These are phyloP conservation scores for Arctia plantaginis DNA, from an alignment of 2,888 invertebrate genomes.

Conservation along the genomic window DNA sequence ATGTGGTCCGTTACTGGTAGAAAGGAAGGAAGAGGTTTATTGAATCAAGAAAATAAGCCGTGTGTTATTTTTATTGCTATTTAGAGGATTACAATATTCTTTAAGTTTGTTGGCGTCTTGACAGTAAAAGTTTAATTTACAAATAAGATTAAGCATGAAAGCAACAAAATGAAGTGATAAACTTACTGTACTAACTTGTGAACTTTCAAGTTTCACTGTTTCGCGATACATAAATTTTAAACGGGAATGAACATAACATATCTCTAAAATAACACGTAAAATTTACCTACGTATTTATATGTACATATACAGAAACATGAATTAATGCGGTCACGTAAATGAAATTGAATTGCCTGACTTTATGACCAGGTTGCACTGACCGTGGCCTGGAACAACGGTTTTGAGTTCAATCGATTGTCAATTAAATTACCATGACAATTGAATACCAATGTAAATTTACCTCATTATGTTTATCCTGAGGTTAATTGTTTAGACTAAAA, in stretches of 20 bases:
- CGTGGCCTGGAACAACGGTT: background rate
- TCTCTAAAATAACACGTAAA: background rate
- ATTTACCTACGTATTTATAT: no score
- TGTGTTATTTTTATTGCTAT: background rate
- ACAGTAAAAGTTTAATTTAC: background rate
- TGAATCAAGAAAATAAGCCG: background rate
- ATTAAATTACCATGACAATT: background rate
- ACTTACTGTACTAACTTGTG: background rate
- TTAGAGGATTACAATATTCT: background rate
- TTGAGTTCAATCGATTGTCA: background rate
- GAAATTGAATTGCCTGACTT: background rate
- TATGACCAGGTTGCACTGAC: background rate
- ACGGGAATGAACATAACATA: background rate
- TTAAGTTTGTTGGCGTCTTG: background rate
- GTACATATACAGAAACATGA: background rate
- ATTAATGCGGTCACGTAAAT: conserved; percentile 1
- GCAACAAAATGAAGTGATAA: background rate
- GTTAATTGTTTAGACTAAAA: background rate
- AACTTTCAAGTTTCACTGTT: background rate
- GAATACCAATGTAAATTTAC: background rate
- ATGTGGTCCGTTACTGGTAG: background rate
- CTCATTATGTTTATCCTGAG: background rate
- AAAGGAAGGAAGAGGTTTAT: background rate
- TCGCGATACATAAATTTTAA: background rate
- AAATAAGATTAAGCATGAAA: background rate